Base-by-base conservation (phyloP, 2,797 vertebrate genomes). In the Anisognathus igniventris region DNA sequence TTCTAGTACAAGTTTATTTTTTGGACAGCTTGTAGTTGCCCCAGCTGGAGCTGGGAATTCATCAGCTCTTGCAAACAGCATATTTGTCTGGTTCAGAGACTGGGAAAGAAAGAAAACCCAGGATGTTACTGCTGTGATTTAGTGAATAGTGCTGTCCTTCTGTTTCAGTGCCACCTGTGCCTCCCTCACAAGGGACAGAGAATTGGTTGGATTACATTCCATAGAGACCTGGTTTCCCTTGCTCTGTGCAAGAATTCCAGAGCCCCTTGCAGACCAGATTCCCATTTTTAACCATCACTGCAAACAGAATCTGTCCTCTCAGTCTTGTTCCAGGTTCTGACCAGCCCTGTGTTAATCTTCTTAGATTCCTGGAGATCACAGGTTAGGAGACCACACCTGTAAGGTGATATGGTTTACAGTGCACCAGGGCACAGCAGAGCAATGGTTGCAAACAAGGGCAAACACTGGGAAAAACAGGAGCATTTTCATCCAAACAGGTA, bases 1-100 rank as follows among this genome's bases (percentile, higher is more conserved):
- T 73, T 56, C 61, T 39, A 11, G 17, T 60, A 14, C 7, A 77
- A 23, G 15, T 31, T 74, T 53, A 6, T 47, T 67, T 86, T 90
- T 64, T 0, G 2, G 60, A 8, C 28, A 33, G 12, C 56, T 89
- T 0, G 0, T 35, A n/a, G 58, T 14, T 84, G 15, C 57, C 20
- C 44, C 16, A 51, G 24, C 54, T 86, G 68, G 75, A 95, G 60
- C 40, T 58, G 12, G 14, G 42, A 66, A 57, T 79, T 88, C 40
- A 33, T 61, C 37, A 27, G 27, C 30, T 56, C 48, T 74, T 88
- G 27, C 47, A 77, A 74, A n/a, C 33, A 80, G 37, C 6, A 2
- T 47, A 22, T 67, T 76, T 72, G 24, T 57, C n/a, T 81, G n/a
- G 19, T 42, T 77, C 23, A 42, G 61, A 74, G 35, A 13, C 39